Percentiles rank a stretch among this genome's conserved stretches.
phyloP scores from a whole-genome alignment of 2,113 vertebrate species.

The Promerops cafer region DNA sequence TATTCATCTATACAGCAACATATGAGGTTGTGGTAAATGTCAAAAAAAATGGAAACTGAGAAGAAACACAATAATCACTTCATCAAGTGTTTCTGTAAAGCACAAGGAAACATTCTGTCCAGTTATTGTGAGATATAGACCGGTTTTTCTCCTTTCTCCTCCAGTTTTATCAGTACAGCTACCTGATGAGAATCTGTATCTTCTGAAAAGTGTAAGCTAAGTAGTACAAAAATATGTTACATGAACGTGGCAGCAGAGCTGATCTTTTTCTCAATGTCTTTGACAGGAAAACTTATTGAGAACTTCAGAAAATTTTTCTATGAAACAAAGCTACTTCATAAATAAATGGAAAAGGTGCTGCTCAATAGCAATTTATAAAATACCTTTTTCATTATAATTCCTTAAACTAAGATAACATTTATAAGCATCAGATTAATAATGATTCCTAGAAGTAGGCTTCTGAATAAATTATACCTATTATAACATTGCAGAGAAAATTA shows the following conservation, averaged over 20 bases:
- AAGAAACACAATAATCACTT: neutral
- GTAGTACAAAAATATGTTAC: neutral
- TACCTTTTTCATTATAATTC: neutral
- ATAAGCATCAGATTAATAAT: slow-evolving; percentile 1
- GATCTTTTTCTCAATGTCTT: slow-evolving; percentile 42
- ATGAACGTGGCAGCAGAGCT: neutral
- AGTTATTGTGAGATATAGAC: neutral
- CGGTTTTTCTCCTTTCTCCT: neutral
- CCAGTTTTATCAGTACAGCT: neutral
- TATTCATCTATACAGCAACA: neutral
- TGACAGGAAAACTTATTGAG: slow-evolving; percentile 28
- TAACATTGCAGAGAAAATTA: neutral
- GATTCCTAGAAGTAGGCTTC: neutral
- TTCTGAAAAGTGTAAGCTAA: slow-evolving; percentile 10
- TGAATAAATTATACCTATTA: slow-evolving; percentile 12
- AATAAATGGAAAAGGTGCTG: slow-evolving; percentile 26
- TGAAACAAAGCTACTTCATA: slow-evolving; percentile 15
- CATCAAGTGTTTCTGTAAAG: neutral
- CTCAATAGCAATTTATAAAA: neutral
- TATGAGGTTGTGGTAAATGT: neutral
- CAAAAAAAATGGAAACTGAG: neutral
- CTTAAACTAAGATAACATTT: slow-evolving; percentile 7
- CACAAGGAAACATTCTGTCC: neutral
- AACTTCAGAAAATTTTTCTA: slow-evolving; percentile 7
- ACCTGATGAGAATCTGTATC: neutral